A percentile compares a stretch with the other conserved stretches of the same genome.
phyloP scores from a whole-genome alignment of 2,113 vertebrate genomes.

The Lepus europaeus region DNA sequence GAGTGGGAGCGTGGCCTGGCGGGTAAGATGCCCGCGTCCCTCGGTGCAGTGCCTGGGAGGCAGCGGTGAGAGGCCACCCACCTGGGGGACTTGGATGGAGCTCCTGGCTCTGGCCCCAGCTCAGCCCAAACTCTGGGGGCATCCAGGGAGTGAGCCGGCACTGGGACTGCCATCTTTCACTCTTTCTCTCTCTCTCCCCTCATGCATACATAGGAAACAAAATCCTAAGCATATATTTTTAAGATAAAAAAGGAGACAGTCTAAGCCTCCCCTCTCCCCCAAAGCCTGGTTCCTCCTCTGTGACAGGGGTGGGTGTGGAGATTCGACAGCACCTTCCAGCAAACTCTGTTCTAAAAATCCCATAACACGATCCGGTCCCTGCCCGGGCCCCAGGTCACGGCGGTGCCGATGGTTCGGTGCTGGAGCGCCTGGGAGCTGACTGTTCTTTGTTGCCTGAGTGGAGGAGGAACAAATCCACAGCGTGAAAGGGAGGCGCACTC shows the following conservation, averaged over 20 bases:
- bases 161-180: no score
- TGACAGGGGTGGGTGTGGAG: background rate
- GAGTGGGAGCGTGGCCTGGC: no score
- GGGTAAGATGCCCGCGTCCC: no score
- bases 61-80: no score
- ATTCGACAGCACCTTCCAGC: slow-evolving; percentile 13
- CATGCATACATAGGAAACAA: no score
- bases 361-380: background rate
- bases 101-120: no score
- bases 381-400: background rate
- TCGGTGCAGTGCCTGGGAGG: no score
- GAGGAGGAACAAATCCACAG: background rate
- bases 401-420: no score
- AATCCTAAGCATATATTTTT: background rate
- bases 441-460: background rate
- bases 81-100: no score
- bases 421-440: background rate
- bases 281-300: background rate
- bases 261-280: background rate
- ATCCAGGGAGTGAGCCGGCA: no score
- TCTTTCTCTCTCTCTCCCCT: no score
- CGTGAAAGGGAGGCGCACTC: background rate
- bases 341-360: slow-evolving; percentile 31
- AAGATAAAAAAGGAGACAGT: slow-evolving; percentile 20
- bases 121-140: no score